Conservation (phyloP, 2,888 invertebrate genomes). For the Calephelis perditalis region DNA sequence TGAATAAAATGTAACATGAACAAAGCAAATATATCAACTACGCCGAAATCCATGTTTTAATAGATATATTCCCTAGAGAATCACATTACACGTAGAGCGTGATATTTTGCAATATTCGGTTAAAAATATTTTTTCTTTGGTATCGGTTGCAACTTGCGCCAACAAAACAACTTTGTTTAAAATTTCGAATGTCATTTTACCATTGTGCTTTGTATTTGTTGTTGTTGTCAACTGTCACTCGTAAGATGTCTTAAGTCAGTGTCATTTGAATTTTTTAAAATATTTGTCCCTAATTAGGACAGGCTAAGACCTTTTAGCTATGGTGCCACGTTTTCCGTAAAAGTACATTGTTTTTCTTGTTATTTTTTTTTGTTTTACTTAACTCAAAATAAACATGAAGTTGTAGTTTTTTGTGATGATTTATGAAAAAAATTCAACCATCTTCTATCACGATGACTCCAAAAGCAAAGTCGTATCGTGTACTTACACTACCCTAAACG, state of each 20-base stretch:
- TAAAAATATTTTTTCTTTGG: slow-evolving; percentile 39
- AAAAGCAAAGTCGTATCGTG: too few species aligned
- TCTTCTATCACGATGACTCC: too few species aligned
- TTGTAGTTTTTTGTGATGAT: too few species aligned
- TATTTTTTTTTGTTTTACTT: too few species aligned
- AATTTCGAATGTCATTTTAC: slow-evolving; percentile 31
- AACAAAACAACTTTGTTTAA: slow-evolving; percentile 50
- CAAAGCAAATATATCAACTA: slow-evolving; percentile 47
- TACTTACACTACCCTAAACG: too few species aligned
- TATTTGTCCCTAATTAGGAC: too few species aligned
- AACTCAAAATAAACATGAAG: too few species aligned
- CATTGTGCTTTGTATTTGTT: slow-evolving; percentile 8
- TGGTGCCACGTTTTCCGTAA: too few species aligned
- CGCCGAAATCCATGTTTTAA: slow-evolving; percentile 49
- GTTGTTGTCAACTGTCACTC: slow-evolving; percentile 17
- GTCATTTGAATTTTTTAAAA: too few species aligned
- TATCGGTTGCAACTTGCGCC: slow-evolving; percentile 33
- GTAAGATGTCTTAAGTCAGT: background rate
- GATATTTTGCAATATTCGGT: slow-evolving; percentile 39
- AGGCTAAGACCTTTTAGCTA: too few species aligned
- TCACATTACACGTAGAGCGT: slow-evolving; percentile 55
- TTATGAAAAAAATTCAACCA: too few species aligned
- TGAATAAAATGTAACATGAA: slow-evolving; percentile 55
- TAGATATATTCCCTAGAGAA: slow-evolving; percentile 25
- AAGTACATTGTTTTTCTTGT: too few species aligned